Base-by-base conservation (phyloP, 1,140 invertebrate species). In the Coboldia fuscipes region DNA sequence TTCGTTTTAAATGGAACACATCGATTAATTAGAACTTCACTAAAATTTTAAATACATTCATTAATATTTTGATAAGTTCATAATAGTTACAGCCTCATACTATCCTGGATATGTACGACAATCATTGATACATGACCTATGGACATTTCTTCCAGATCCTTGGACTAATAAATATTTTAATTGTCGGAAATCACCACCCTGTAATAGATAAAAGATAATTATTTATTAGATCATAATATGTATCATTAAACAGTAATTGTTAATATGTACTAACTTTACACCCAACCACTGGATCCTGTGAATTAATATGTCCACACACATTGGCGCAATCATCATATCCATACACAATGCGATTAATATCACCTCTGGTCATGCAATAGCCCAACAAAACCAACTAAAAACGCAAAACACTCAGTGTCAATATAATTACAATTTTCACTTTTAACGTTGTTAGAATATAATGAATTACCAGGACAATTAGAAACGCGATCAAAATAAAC, bases 271-370 rank as follows among this genome's bases (percentile, higher is more conserved):
- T n/a, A n/a, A 9, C 29, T 4, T 12, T 8, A 29, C 14, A 29
- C 27, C 27, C 27, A 10, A 13, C 30, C 19, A 20, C 18, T 21
- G 17, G 30, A 32, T 12, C 12, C 19, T 9, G 10, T 13, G 16
- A 14, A 7, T 56, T 61, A 17, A 55, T 40, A 29, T 53, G 57
- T 5, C 72, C 70, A 45, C 75, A 79, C 30, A 75, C 53, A 43
- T 75, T 70, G 3, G 65, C 72, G 45, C 68, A 74, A 41, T 69
- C 64, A 43, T 77, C 72, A 38, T 68, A 70, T 8, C 74, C 74
- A 47, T 73, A 63, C 22, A 74, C 46, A 10, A 77, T 48, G 15
- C 72, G 52, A 39, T 61, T 56, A 23, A 69, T 56, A 40, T 74
- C 63, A 4, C 65, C 65, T 39, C 69, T 52, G 26, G 48, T 50